Base-by-base conservation (phyloP, 1,140 invertebrate species). In the Brachionus angularis region DNA sequence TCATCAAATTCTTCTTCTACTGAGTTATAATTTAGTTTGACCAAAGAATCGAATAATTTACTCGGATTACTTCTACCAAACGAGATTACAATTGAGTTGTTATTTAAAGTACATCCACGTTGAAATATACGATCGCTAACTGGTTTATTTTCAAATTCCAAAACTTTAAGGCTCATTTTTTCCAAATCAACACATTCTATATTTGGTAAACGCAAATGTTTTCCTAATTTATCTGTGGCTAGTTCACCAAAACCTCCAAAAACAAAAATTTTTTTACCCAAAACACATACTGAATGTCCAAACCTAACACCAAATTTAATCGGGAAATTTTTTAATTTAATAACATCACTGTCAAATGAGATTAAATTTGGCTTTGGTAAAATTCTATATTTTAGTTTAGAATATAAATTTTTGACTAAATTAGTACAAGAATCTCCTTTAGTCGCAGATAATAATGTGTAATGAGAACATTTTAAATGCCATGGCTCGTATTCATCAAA, bases 401-500 rank as follows among this genome's bases (percentile, higher is more conserved):
- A 3, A 18, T 71, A 52, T 5, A 50, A 16, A 27, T 72, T 47
- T 58, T 18, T 53, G 1, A 55, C 2, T 21, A 44, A 46, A 55
- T 49, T n/a, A 16, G 49, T 21, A 27, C 25, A 58, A 34, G 14
- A 46, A 46, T 39, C 16, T 55, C 52, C 34, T 55, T 46, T 58
- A 3, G 47, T 12, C 16, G 34, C 46, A 10, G 49, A 23, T 29
- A 81, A 50, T 1, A 85, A 67, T 31, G 82, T 76, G 75, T 85
- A 85, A 75, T 85, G 84, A n/a, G 74, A 73, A 75, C 84, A 84
- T 71, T 84, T 85, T 27, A 84, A 75, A 75, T 84, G 80, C 77
- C 79, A 83, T 74, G 84, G 83, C 77, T 85, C 84, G 76, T 80
- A 83, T 75, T 85, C 84, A 77, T 85, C 84, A 78, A 85, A 85